Percentiles rank a stretch among this genome's conserved stretches.
These are phyloP conservation scores for Podarcis raffonei DNA, from an alignment of 2,113 vertebrate genomes.

Conservation along the genomic window DNA sequence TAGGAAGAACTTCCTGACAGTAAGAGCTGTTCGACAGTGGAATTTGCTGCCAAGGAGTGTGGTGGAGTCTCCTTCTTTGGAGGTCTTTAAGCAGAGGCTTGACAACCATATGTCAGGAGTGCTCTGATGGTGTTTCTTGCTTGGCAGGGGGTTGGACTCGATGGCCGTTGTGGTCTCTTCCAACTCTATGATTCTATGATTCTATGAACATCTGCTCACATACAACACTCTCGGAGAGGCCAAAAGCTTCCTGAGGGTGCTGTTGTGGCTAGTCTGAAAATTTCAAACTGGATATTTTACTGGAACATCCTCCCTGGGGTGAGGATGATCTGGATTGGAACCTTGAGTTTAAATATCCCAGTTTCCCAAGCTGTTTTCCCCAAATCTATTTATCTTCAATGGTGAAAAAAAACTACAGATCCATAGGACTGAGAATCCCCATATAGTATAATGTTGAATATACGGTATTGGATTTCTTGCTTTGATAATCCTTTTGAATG, in stretches of 20 bases:
- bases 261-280: not conserved
- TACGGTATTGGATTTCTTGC: constrained; percentile 18
- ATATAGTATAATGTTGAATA: not conserved
- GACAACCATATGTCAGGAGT: no score
- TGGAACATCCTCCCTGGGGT: not conserved
- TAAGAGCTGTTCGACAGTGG: no score
- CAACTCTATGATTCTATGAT: no score
- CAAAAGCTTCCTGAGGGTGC: not conserved
- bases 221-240: not conserved
- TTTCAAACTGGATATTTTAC: not conserved
- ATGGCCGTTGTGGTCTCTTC: no score
- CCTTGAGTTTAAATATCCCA: not conserved
- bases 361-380: not conserved
- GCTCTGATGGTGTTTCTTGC: no score
- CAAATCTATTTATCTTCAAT: not conserved
- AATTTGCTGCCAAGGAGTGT: no score
- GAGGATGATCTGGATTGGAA: no score
- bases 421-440: not conserved
- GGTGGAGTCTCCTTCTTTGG: no score
- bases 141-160: no score
- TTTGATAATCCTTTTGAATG: constrained; percentile 7
- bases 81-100: no score
- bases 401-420: no score
- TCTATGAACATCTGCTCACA: not conserved
- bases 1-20: no score